Conservation (phyloP, 2,113 vertebrate genomes). For the Bubo blakistoni region DNA sequence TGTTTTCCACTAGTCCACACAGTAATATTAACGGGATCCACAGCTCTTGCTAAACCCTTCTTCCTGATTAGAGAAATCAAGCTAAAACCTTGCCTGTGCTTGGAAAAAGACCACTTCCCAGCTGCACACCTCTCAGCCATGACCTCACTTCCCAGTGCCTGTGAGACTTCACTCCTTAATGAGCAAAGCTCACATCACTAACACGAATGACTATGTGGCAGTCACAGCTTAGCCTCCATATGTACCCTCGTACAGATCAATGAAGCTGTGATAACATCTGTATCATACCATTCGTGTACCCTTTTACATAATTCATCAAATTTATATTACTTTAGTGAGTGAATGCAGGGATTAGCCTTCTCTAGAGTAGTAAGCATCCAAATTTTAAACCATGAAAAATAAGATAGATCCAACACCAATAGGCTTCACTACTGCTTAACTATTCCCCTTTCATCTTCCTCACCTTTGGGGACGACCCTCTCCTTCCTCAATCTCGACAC, state of each 20-base stretch:
- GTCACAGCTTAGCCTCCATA: background rate
- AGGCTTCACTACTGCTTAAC: background rate
- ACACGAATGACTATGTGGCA: background rate
- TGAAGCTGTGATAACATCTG: background rate
- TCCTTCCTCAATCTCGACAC: fast-evolving
- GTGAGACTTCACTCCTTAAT: background rate
- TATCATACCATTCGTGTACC: fast-evolving
- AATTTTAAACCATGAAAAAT: background rate
- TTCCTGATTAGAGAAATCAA: background rate
- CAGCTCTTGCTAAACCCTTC: background rate
- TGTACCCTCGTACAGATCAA: fast-evolving
- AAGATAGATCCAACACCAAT: background rate
- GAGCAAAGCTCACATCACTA: background rate
- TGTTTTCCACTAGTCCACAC: background rate
- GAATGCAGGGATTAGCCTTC: background rate
- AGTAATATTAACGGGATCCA: background rate
- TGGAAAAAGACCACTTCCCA: background rate
- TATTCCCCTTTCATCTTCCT: background rate
- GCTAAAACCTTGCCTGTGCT: background rate
- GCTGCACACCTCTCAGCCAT: background rate
- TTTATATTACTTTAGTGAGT: background rate
- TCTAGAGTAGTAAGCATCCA: background rate
- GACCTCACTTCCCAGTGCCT: background rate
- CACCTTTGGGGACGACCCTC: background rate
- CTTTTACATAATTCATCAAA: background rate